These are phyloP conservation scores for Melinaea menophilus DNA, from an alignment of 2,888 invertebrate genomes.

Conservation along the genomic window DNA sequence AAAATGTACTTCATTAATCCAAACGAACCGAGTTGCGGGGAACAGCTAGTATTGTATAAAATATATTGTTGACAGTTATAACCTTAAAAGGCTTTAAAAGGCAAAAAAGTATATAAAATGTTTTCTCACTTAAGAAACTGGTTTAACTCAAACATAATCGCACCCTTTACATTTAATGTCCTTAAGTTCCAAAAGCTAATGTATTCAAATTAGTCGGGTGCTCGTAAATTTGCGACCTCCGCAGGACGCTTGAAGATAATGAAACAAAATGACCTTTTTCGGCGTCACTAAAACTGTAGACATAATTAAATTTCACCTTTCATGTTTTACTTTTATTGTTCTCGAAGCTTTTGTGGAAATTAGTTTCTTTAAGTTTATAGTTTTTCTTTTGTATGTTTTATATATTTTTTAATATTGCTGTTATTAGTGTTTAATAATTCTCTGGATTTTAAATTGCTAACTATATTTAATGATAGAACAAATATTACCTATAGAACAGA, in stretches of 20 bases:
- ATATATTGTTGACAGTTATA: too few species aligned
- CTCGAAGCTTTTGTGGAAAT: neutral
- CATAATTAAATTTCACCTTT: slow-evolving; percentile 14
- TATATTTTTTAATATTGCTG: neutral
- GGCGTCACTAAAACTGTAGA: slow-evolving; percentile 22
- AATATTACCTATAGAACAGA: neutral
- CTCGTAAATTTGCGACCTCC: slow-evolving; percentile 37
- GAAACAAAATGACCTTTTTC: slow-evolving; percentile 39
- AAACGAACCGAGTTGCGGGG: too few species aligned
- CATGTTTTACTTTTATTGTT: slow-evolving; percentile 15
- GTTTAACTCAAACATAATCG: slow-evolving; percentile 10
- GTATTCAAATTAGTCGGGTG: slow-evolving; percentile 52
- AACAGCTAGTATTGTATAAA: too few species aligned
- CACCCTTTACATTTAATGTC: slow-evolving; percentile 11
- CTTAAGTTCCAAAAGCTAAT: slow-evolving; percentile 40
- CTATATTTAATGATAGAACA: neutral
- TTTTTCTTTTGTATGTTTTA: neutral
- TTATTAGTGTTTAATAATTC: neutral
- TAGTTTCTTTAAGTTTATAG: neutral
- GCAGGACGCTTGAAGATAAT: slow-evolving; percentile 40
- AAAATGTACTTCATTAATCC: too few species aligned
- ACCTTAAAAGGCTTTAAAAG: too few species aligned
- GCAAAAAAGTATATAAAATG: too few species aligned
- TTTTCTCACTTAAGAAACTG: neutral
- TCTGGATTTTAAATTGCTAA: neutral